Percentiles rank a stretch among this genome's conserved stretches.
Evolutionary conservation across 2,888 invertebrate genomes (phyloP).

Genomic region (Philopedon plagiatum): DNA sequence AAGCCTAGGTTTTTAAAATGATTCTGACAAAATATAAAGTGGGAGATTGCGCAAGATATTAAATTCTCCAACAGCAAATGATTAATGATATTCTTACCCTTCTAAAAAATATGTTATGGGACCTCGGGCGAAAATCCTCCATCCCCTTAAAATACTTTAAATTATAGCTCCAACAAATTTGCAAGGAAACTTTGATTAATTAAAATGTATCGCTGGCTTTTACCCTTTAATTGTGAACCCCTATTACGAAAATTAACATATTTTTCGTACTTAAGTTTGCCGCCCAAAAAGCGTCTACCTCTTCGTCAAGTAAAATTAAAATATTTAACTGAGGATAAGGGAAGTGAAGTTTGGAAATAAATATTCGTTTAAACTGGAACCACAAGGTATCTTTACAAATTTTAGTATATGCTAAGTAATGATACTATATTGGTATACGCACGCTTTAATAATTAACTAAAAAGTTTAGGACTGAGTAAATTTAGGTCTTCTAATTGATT

Average conservation of each 20-base stretch:
- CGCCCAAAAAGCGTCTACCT: conserved; percentile 13
- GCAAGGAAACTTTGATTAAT: conserved; percentile 56
- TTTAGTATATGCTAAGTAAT: no score
- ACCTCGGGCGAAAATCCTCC: conserved; percentile 41
- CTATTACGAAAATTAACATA: conserved; percentile 35
- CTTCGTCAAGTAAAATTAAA: conserved; percentile 4
- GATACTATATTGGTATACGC: no score
- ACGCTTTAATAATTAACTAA: no score
- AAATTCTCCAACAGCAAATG: conserved; percentile 18
- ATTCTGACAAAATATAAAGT: conserved; percentile 29
- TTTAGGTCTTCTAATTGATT: no score
- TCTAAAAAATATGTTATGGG: conserved; percentile 55
- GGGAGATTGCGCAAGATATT: conserved; percentile 40
- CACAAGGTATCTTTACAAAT: background rate
- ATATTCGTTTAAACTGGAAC: background rate
- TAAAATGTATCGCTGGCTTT: conserved; percentile 43
- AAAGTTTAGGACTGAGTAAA: no score
- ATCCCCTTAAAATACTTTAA: conserved; percentile 51
- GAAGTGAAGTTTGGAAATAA: background rate
- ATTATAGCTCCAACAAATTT: conserved; percentile 55
- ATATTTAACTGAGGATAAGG: background rate
- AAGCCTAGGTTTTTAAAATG: no score
- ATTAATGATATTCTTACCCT: conserved; percentile 42
- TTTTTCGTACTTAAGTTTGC: conserved; percentile 13
- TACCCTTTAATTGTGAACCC: conserved; percentile 32